Evolutionary conservation across 2,888 invertebrate species (phyloP).

Genomic region (Dorcus hopei): DNA sequence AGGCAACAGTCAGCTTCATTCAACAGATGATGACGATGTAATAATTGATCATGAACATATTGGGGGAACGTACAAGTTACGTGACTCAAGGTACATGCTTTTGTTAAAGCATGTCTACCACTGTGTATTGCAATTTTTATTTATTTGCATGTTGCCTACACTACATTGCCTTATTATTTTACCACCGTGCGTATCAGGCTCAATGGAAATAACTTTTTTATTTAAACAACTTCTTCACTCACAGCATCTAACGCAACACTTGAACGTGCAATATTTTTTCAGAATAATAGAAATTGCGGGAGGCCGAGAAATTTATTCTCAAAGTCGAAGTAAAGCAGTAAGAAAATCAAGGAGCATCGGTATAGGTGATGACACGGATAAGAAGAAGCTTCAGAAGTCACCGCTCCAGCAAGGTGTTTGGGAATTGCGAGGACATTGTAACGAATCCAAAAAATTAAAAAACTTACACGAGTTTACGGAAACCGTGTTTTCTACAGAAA

Average conservation of each 20-base stretch:
- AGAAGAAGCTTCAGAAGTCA: slow-evolving; percentile 51
- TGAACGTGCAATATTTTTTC: slow-evolving; percentile 20
- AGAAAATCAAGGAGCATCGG: slow-evolving; percentile 62
- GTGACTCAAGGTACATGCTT: slow-evolving; percentile 65
- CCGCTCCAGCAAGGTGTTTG: slow-evolving; percentile 55
- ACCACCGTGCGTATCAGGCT: no score
- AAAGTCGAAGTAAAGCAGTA: slow-evolving; percentile 75
- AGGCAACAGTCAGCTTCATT: slow-evolving; percentile 46
- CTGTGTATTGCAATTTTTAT: neutral
- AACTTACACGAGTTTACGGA: slow-evolving; percentile 58
- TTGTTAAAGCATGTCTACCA: slow-evolving; percentile 7
- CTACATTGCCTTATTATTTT: no score
- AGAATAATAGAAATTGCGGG: slow-evolving; percentile 77
- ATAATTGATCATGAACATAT: slow-evolving; percentile 52
- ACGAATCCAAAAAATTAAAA: slow-evolving; percentile 41
- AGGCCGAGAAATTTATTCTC: slow-evolving; percentile 79
- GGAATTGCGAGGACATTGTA: slow-evolving; percentile 56
- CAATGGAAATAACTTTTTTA: neutral
- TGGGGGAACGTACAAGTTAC: slow-evolving; percentile 64
- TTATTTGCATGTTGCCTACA: slow-evolving; percentile 1
- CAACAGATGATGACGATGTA: slow-evolving; percentile 54
- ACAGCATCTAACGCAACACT: neutral
- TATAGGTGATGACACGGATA: slow-evolving; percentile 41
- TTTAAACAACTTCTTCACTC: neutral
- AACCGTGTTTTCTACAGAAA: slow-evolving; percentile 61